Percentiles rank a stretch among this genome's conserved stretches.
phyloP scores from a whole-genome alignment of 2,797 vertebrate genomes.

The Crocodylus rhombifer region DNA sequence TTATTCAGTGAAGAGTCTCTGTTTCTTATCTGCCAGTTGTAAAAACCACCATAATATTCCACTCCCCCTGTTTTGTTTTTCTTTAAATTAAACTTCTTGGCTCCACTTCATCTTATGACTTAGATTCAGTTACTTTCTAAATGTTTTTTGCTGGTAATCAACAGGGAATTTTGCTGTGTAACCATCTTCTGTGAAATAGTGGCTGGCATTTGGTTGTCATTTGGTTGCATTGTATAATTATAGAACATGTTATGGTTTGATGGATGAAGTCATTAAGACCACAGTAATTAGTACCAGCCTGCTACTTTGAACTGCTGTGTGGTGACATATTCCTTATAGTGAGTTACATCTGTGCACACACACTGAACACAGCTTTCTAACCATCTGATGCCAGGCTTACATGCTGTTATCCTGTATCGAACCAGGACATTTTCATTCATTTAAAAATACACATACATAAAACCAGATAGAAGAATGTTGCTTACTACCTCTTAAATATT shows the following conservation, averaged over 20 bases:
- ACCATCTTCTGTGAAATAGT: neutral
- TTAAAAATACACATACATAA: conserved; percentile 48
- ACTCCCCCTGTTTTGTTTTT: neutral
- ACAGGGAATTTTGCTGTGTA: conserved; percentile 66
- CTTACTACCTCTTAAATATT: conserved; percentile 38
- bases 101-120: neutral
- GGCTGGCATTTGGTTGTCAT: conserved; percentile 71
- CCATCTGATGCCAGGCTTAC: conserved; percentile 55
- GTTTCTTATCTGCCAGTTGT: neutral
- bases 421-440: conserved; percentile 50
- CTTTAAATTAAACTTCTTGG: neutral
- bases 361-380: conserved; percentile 59
- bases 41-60: neutral
- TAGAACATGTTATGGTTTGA: conserved; percentile 71
- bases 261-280: conserved; percentile 72
- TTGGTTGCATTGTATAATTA: conserved; percentile 67
- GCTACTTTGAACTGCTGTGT: conserved; percentile 67
- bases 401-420: conserved; percentile 35
- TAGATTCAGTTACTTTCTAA: neutral
- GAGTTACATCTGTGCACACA: conserved; percentile 52
- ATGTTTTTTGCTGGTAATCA: conserved; percentile 44
- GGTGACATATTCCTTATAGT: conserved; percentile 71
- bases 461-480: conserved; percentile 38
- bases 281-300: conserved; percentile 74
- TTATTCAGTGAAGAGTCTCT: neutral